A percentile compares a stretch with the other conserved stretches of the same genome.
phyloP scores from a whole-genome alignment of 2,113 vertebrate genomes.

The Peromyscus leucopus region DNA sequence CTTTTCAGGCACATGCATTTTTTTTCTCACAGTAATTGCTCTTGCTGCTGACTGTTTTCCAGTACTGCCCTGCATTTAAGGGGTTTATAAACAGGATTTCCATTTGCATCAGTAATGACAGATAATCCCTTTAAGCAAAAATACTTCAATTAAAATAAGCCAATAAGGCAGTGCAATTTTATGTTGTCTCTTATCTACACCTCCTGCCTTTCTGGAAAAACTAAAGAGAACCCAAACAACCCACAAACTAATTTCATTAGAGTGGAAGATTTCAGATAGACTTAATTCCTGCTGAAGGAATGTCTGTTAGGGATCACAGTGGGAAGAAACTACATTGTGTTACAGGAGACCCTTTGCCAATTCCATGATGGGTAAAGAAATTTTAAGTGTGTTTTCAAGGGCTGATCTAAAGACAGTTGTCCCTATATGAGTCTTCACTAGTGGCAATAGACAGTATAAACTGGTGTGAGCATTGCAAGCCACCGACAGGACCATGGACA shows the following conservation, averaged over 20 bases:
- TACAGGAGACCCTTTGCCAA: slow-evolving; percentile 42
- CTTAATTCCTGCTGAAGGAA: slow-evolving; percentile 61
- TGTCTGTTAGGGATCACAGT: slow-evolving; percentile 56
- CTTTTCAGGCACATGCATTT: slow-evolving; percentile 39
- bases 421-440: not conserved
- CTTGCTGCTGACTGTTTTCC: slow-evolving; percentile 72
- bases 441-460: not conserved
- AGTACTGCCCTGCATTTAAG: slow-evolving; percentile 70
- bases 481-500: slow-evolving; percentile 69
- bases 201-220: slow-evolving; percentile 57
- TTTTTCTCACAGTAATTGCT: slow-evolving; percentile 65
- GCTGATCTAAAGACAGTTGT: slow-evolving; percentile 6
- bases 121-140: slow-evolving; percentile 82
- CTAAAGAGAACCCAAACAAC: slow-evolving; percentile 70
- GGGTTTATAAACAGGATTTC: slow-evolving; percentile 77
- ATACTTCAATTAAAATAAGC: slow-evolving; percentile 78
- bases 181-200: slow-evolving; percentile 71
- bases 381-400: not conserved
- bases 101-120: slow-evolving; percentile 80
- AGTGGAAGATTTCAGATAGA: slow-evolving; percentile 72
- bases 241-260: slow-evolving; percentile 69
- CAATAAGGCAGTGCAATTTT: slow-evolving; percentile 73
- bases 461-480: not conserved
- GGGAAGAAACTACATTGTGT: slow-evolving; percentile 49
- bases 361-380: slow-evolving; percentile 6